Percentiles rank a stretch among this genome's conserved stretches.
Evolutionary conservation across 1,140 invertebrate genomes (phyloP).

Genomic region (Yoshiicerus persimilis): DNA sequence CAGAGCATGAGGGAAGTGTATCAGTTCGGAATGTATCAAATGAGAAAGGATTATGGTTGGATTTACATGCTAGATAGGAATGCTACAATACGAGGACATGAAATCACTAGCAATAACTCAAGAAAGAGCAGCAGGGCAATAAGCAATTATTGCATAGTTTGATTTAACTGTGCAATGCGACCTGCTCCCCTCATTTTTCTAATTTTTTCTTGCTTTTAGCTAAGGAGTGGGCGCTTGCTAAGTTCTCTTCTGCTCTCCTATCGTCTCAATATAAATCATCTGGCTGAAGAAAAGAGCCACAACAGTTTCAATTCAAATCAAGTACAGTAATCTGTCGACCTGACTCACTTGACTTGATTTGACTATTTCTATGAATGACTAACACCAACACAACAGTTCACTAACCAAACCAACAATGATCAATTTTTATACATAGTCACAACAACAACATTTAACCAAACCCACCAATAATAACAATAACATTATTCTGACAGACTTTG

Average conservation of each 20-base stretch:
- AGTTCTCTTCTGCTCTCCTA: background rate
- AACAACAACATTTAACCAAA: background rate
- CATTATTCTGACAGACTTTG: background rate
- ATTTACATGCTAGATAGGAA: background rate
- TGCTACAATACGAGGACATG: background rate
- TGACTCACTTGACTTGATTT: background rate
- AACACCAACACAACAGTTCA: background rate
- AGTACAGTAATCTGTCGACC: background rate
- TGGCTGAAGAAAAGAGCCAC: background rate
- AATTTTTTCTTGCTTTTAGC: constrained; percentile 17
- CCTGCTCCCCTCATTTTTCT: background rate
- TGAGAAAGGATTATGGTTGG: background rate
- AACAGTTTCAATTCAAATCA: background rate
- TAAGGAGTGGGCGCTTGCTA: background rate
- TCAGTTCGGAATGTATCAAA: background rate
- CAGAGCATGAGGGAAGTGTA: background rate
- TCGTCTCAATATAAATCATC: background rate
- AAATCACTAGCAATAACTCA: background rate
- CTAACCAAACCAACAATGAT: background rate
- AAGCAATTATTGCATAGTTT: background rate
- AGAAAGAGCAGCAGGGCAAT: background rate
- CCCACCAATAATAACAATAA: background rate
- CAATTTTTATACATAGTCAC: background rate
- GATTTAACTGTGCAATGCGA: background rate
- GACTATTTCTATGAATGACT: background rate